phyloP scores from a whole-genome alignment of 2,888 invertebrate species.

The Dryobotodes eremita region DNA sequence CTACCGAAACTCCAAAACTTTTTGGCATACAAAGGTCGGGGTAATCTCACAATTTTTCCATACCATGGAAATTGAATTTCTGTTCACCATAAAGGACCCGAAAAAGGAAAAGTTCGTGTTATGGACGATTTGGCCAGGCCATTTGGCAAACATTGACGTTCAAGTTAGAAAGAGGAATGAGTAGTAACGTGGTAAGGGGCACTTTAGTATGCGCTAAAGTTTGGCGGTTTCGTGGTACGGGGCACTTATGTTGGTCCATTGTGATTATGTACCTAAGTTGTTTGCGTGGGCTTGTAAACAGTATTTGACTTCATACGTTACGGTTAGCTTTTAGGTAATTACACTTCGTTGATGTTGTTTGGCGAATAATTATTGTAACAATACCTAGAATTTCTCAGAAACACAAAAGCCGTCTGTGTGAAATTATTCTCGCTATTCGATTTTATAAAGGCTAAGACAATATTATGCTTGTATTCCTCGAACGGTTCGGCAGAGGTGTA shows the following conservation, averaged over 20 bases:
- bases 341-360: slow-evolving; percentile 1
- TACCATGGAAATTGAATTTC: slow-evolving; percentile 79
- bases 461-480: not conserved
- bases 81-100: slow-evolving; percentile 71
- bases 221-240: slow-evolving; percentile 67
- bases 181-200: slow-evolving; percentile 72
- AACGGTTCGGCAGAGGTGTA: not conserved
- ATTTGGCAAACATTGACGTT: slow-evolving; percentile 79
- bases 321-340: slow-evolving; percentile 23
- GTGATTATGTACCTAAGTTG: slow-evolving; percentile 35
- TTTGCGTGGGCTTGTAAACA: slow-evolving; percentile 45
- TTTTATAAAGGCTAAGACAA: not conserved
- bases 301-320: slow-evolving; percentile 41
- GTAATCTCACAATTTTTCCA: slow-evolving; percentile 70
- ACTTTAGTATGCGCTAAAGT: slow-evolving; percentile 72
- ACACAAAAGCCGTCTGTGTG: not conserved
- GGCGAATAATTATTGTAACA: slow-evolving; percentile 20
- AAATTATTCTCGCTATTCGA: not conserved
- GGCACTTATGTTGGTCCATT: slow-evolving; percentile 43
- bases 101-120: slow-evolving; percentile 77
- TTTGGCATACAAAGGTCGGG: slow-evolving; percentile 53
- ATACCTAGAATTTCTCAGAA: not conserved
- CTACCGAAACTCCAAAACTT: slow-evolving; percentile 38
- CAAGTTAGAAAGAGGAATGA: slow-evolving; percentile 76
- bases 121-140: slow-evolving; percentile 79